These are phyloP conservation scores for Morpho achilles DNA, from an alignment of 2,888 invertebrate species.

Conservation along the genomic window DNA sequence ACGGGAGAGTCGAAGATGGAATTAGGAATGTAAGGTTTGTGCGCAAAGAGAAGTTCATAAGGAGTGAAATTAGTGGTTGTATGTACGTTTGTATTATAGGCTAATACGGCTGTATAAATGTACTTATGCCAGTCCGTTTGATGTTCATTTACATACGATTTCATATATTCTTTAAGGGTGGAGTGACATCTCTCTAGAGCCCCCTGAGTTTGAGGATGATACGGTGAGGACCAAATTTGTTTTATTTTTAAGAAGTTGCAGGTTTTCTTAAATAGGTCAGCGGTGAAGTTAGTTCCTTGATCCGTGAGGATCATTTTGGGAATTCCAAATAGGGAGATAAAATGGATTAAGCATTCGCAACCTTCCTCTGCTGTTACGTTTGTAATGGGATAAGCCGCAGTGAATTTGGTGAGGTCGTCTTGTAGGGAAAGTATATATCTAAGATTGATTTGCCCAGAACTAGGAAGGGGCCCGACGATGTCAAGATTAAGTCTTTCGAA, in stretches of 20 bases:
- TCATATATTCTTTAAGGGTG: constrained; percentile 13
- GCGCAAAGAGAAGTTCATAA: too few species aligned
- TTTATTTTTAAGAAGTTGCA: constrained; percentile 17
- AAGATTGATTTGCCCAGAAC: constrained; percentile 20
- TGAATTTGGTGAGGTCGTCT: constrained; percentile 9
- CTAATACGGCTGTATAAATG: too few species aligned
- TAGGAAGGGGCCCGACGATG: constrained; percentile 31
- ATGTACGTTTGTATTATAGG: too few species aligned
- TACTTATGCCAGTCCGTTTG: too few species aligned
- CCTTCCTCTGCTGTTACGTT: constrained; percentile 18
- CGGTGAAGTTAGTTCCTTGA: constrained; percentile 23
- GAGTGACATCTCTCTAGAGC: constrained; percentile 17
- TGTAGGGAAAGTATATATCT: constrained; percentile 27
- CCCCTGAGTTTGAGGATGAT: constrained; percentile 22
- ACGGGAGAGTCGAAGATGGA: too few species aligned
- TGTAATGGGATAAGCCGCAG: constrained; percentile 18
- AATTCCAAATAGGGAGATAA: constrained; percentile 29
- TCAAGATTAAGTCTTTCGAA: constrained; percentile 27
- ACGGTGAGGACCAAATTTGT: constrained; percentile 16
- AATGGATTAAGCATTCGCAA: constrained; percentile 20
- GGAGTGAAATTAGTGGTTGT: too few species aligned
- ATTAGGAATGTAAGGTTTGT: too few species aligned
- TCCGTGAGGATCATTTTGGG: constrained; percentile 30
- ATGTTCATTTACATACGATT: too few species aligned
- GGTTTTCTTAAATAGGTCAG: constrained; percentile 13